Evolutionary conservation across 2,888 invertebrate species (phyloP), one percentile per base, ranked within the genome.

Genomic region (Leptinotarsa rubiginosa): DNA sequence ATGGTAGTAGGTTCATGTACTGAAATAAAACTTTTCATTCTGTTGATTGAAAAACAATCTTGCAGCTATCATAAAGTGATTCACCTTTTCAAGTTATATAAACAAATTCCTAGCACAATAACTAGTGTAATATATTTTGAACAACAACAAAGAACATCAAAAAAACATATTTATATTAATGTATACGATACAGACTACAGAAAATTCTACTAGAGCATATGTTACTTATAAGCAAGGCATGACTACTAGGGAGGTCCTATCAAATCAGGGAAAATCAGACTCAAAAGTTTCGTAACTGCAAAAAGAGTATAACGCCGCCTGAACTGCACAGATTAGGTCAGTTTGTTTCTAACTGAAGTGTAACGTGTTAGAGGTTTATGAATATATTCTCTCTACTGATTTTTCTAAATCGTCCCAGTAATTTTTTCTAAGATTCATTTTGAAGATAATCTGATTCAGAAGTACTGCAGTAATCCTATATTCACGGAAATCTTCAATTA

Each of bases 91-190:
- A 12, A 13, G 22, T 56, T 20, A 25, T 15, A 20, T 20, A 41
- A 31, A 56, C 56, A 56, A 22, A 56, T 22, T 22, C 12, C 20
- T 56, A 56, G 15, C 56, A 56, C 20, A 56, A 56, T 20, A 56
- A 56, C 20, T 56, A 22, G 22, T 56, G 54, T 56, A 20, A 56
- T 56, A 56, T 22, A 20, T 56, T 22, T 18, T 22, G 22, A 56
- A 56, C 56, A 56, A 56, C 22, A 56, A 56, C 56, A 22, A 56
- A 22, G 56, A 56, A 56, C 56, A 56, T 13, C 22, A 22, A 56
- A 50, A 22, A 56, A 56, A 56, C 56, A 22, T 22, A 22, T 56
- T 56, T 56, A 56, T 56, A 56, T 56, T 25, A 22, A 22, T 56
- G 16, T 56, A 56, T 18, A 22, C 0, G 22, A 56, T 15, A 15